Percentiles rank a stretch among this genome's conserved stretches.
Conservation (phyloP, 2,888 invertebrate species). For the Epiblema foenella region DNA sequence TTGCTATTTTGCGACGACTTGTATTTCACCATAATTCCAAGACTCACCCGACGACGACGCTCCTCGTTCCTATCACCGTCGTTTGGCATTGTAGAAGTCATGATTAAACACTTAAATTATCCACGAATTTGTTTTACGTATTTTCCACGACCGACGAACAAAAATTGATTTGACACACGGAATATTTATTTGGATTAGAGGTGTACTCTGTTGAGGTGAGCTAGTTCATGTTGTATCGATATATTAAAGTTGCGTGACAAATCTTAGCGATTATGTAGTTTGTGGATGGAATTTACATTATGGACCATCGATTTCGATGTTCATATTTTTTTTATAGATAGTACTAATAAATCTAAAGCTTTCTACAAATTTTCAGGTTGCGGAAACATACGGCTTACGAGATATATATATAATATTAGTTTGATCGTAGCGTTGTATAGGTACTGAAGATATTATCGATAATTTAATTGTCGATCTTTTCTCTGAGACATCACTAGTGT, state of each 20-base stretch:
- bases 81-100: constrained; percentile 73
- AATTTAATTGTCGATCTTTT: too few species aligned
- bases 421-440: too few species aligned
- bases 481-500: not conserved
- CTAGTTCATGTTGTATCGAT: not conserved
- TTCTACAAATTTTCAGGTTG: too few species aligned
- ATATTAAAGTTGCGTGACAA: not conserved
- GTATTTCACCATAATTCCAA: constrained; percentile 32
- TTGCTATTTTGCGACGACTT: not conserved
- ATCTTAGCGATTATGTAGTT: too few species aligned
- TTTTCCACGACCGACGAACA: constrained; percentile 14
- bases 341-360: too few species aligned
- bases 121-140: constrained; percentile 3
- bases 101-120: constrained; percentile 47
- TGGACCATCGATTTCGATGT: too few species aligned
- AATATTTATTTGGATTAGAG: constrained; percentile 38
- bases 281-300: too few species aligned
- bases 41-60: constrained; percentile 78
- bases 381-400: too few species aligned
- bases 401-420: too few species aligned
- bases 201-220: not conserved
- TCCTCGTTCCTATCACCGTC: constrained; percentile 78
- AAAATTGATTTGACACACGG: constrained; percentile 40
- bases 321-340: too few species aligned
- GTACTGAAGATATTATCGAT: too few species aligned